These are phyloP conservation scores for Netelia inedita DNA, from an alignment of 2,888 invertebrate species.

Conservation along the genomic window DNA sequence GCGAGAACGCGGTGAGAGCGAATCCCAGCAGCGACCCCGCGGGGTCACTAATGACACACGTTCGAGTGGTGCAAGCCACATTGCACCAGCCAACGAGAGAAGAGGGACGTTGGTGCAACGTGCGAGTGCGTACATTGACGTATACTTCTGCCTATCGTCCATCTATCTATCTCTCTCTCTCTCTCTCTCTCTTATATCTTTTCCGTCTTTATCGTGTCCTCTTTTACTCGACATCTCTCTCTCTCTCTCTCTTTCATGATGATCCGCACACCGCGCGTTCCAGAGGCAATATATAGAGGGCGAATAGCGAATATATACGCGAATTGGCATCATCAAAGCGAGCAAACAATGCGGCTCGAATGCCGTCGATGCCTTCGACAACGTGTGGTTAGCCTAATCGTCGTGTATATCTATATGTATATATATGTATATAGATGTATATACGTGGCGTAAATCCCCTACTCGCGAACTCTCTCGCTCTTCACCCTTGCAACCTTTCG, in stretches of 20 bases:
- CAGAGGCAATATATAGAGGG: slow-evolving; percentile 70
- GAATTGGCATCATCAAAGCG: slow-evolving; percentile 85
- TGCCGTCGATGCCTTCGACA: slow-evolving; percentile 83
- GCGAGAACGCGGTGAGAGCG: slow-evolving; percentile 77
- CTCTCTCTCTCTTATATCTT: slow-evolving; percentile 30
- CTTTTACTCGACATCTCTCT: slow-evolving; percentile 29
- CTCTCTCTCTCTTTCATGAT: slow-evolving; percentile 35
- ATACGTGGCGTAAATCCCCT: neutral
- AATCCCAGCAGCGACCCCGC: slow-evolving; percentile 76
- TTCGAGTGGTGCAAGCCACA: slow-evolving; percentile 65
- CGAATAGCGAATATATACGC: slow-evolving; percentile 76
- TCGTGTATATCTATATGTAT: slow-evolving; percentile 72
- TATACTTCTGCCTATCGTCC: neutral
- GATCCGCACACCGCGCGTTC: slow-evolving; percentile 72
- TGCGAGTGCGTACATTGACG: slow-evolving; percentile 62
- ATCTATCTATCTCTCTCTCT: slow-evolving; percentile 12
- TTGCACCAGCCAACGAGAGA: slow-evolving; percentile 56
- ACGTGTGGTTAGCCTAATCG: slow-evolving; percentile 85
- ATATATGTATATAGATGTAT: neutral
- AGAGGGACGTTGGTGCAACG: slow-evolving; percentile 47
- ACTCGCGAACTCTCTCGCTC: slow-evolving; percentile 19
- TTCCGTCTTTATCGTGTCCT: slow-evolving; percentile 34
- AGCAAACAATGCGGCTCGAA: slow-evolving; percentile 83
- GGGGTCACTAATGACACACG: slow-evolving; percentile 84
- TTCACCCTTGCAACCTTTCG: slow-evolving; percentile 38